Evolutionary conservation across 2,797 vertebrate species (phyloP), one percentile per base, ranked within the genome.

Genomic region (Pseudochromis fuscus): DNA sequence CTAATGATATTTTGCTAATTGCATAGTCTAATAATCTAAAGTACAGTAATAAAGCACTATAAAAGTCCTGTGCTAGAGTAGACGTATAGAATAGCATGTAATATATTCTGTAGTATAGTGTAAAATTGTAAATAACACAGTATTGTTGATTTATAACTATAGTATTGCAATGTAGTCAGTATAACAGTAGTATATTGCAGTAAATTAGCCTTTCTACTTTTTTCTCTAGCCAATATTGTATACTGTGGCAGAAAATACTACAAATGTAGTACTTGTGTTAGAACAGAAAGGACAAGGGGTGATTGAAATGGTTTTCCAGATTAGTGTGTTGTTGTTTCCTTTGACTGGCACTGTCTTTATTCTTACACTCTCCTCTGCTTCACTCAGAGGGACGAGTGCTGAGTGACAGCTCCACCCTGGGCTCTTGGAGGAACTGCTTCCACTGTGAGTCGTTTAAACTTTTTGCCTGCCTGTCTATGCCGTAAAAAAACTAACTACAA

Each of bases 371-470:
- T 13, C 12, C 5, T 21, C 37, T 53, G 1, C 61, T 12, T 1
- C 81, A 87, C 37, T 0, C 86, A 96, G 95, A 96, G 57, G 95
- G 95, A 8, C 94, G 93, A 13, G 92, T 96, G 56, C 69, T 95
- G 78, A 91, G 89, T 28, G 93, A 95, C 77, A 89, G 90, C 62
- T 93, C 91, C 67, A 80, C 93, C 18, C 81, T 93, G 45, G 91
- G 89, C 60, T 90, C 92, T 73, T 96, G 95, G 95, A 95, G 82
- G 77, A 95, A 93, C 93, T 96, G 95, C 87, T 95, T 96, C 73
- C 94, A 95, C 64, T 96, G 96, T 96, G 87, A 95, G 96, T 94
- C 21, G 18, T 57, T 48, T 33, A 28, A 45, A 25, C 31, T n/a
- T 46, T 46, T 38, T 28, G n/a, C 28, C 1, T 48, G 35, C 28